Conservation (phyloP, 2,113 vertebrate species). For the Tichodroma muraria region DNA sequence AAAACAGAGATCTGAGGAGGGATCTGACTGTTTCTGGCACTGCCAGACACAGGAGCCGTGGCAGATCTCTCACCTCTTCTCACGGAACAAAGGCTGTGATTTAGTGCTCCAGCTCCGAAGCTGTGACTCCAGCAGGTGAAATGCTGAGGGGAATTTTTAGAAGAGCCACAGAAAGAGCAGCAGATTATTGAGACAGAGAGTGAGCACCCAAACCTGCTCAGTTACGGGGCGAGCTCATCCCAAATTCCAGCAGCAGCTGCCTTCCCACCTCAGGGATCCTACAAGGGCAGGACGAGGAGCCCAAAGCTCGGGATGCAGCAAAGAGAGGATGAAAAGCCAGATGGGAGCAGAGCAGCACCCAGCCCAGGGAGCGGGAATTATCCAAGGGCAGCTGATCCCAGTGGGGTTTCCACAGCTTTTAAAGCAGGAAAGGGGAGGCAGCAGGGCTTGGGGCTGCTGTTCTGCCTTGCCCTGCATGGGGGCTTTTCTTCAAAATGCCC, state of each 20-base stretch:
- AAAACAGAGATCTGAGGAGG: background rate
- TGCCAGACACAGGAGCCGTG: background rate
- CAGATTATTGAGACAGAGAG: fast-evolving
- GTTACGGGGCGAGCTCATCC: background rate
- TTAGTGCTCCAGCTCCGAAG: background rate
- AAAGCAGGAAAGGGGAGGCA: background rate
- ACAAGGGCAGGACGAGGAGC: background rate
- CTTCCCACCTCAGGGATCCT: background rate
- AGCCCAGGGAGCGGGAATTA: background rate
- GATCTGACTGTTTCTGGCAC: background rate
- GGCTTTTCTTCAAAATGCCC: background rate
- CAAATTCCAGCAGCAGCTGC: background rate
- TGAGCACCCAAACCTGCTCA: background rate
- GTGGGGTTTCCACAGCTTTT: fast-evolving
- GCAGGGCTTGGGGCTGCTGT: background rate
- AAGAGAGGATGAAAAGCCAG: background rate
- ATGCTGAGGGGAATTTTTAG: fast-evolving
- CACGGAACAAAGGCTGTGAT: fast-evolving
- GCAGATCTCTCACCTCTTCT: background rate
- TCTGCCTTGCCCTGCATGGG: background rate
- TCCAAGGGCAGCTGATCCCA: background rate
- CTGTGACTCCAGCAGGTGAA: background rate
- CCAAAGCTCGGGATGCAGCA: background rate
- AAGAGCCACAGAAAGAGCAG: background rate
- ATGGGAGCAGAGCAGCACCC: background rate